These are phyloP conservation scores for Hemiscyllium ocellatum DNA, from an alignment of 2,113 vertebrate genomes.

Conservation along the genomic window DNA sequence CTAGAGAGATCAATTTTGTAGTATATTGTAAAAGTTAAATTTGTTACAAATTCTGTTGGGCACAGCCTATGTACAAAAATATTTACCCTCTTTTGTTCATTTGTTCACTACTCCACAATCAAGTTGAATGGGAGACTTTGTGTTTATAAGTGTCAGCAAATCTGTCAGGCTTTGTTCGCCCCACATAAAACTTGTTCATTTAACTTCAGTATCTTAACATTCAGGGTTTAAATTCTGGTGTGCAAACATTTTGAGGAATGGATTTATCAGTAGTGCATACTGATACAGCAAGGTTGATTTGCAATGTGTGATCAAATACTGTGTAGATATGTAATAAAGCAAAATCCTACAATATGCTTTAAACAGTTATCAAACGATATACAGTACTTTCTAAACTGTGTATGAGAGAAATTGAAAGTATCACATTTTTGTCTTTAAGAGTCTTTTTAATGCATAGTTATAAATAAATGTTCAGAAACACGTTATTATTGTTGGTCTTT, in stretches of 20 bases:
- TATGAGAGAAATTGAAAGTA: slow-evolving; percentile 35
- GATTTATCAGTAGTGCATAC: slow-evolving; percentile 20
- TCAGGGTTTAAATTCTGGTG: slow-evolving; percentile 9
- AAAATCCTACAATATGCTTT: slow-evolving; percentile 19
- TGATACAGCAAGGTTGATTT: slow-evolving; percentile 8
- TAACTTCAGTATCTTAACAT: slow-evolving; percentile 31
- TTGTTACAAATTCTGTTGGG: slow-evolving; percentile 64
- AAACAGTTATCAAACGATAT: slow-evolving; percentile 19
- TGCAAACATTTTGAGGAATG: slow-evolving; percentile 20
- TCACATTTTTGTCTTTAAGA: slow-evolving; percentile 31
- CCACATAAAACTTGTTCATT: slow-evolving; percentile 19
- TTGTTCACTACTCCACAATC: slow-evolving; percentile 24
- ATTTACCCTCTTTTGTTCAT: neutral
- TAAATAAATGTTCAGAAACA: slow-evolving; percentile 34
- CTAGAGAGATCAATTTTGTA: slow-evolving; percentile 73
- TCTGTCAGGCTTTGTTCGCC: neutral
- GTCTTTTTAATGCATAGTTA: slow-evolving; percentile 35
- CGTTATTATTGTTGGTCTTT: neutral
- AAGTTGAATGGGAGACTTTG: neutral
- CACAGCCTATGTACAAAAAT: slow-evolving; percentile 15
- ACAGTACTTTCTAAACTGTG: slow-evolving; percentile 31
- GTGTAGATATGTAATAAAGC: slow-evolving; percentile 30
- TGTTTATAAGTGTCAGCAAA: neutral
- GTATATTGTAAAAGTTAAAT: slow-evolving; percentile 71
- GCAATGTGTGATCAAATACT: slow-evolving; percentile 20